Percentiles rank a stretch among this genome's conserved stretches.
Evolutionary conservation across 2,797 vertebrate genomes (phyloP).

Genomic region (Valencia hispanica): DNA sequence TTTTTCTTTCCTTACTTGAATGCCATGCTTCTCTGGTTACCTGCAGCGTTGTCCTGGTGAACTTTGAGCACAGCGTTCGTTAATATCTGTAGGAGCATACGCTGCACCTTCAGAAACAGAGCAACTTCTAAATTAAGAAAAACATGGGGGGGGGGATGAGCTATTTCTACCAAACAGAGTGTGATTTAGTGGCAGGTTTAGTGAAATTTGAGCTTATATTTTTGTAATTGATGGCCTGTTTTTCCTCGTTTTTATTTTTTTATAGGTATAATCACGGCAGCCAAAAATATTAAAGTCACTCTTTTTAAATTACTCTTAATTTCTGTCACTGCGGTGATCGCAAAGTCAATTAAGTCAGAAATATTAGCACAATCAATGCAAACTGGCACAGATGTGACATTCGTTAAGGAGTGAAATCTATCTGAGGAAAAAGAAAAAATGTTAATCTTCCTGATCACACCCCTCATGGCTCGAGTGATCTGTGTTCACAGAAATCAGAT

Average conservation of each 20-base stretch:
- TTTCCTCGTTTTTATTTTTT: too few species aligned
- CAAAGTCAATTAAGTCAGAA: not conserved
- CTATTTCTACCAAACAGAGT: not conserved
- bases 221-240: not conserved
- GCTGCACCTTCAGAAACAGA: not conserved
- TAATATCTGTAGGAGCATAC: not conserved
- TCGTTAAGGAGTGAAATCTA: not conserved
- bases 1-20: not conserved
- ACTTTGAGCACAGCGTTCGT: not conserved
- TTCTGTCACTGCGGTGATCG: not conserved
- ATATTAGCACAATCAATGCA: too few species aligned
- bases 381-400: not conserved
- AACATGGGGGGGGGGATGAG: too few species aligned
- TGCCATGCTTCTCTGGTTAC: too few species aligned
- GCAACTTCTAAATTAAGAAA: not conserved
- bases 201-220: not conserved
- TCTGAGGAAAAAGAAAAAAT: too few species aligned
- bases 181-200: not conserved
- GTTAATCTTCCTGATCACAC: not conserved
- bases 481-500: constrained; percentile 21
- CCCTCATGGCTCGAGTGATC: not conserved
- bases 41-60: not conserved
- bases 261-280: not conserved
- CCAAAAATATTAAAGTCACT: not conserved
- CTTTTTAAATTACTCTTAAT: not conserved